Conservation (phyloP, 2,888 invertebrate species). For the Sinhomidia bicolor region DNA sequence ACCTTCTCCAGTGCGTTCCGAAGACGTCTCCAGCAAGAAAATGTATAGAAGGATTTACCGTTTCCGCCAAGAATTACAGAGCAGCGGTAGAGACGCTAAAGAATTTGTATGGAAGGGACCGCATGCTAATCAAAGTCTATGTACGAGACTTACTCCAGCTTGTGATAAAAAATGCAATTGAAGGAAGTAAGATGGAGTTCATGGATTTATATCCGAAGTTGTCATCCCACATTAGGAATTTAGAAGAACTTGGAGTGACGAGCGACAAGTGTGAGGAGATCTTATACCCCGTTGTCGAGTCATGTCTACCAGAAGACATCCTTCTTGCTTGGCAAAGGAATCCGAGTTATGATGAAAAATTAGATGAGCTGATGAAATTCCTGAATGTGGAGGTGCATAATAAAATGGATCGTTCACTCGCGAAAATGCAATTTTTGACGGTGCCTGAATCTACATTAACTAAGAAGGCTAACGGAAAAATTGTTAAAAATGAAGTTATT, state of each 20-base stretch:
- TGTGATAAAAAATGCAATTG: constrained; percentile 6
- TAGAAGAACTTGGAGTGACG: constrained; percentile 18
- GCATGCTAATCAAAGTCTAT: constrained; percentile 48
- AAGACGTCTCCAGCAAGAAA: not conserved
- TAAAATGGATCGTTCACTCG: constrained; percentile 21
- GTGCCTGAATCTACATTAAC: not conserved
- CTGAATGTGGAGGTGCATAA: constrained; percentile 41
- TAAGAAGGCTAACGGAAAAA: not conserved
- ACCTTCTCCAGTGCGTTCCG: constrained; percentile 15
- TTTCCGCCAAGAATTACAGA: not conserved
- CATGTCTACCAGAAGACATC: constrained; percentile 24
- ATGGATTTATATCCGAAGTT: not conserved
- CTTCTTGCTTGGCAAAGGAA: constrained; percentile 26
- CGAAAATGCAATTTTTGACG: constrained; percentile 13
- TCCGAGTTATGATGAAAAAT: not conserved
- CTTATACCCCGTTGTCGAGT: constrained; percentile 46
- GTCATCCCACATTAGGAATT: not conserved
- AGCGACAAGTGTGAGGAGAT: constrained; percentile 26
- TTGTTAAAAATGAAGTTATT: not conserved
- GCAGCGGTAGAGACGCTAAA: constrained; percentile 26
- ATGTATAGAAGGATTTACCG: not conserved
- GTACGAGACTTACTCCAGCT: constrained; percentile 52
- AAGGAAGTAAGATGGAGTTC: not conserved
- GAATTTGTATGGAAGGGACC: constrained; percentile 32
- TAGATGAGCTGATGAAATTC: constrained; percentile 36